phyloP scores from a whole-genome alignment of 2,888 invertebrate species.

The Meghimatium bilineatum region DNA sequence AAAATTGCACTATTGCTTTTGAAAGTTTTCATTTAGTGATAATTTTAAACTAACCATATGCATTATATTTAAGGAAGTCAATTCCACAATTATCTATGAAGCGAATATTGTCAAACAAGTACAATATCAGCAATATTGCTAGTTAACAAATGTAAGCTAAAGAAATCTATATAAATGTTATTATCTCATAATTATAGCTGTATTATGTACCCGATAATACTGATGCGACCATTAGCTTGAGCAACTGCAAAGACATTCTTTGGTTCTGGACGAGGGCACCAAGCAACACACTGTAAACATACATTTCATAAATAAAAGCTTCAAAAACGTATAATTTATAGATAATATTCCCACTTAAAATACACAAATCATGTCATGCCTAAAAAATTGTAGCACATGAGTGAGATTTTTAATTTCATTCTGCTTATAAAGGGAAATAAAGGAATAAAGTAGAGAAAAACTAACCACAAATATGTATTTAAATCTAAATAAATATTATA shows the following conservation, averaged over 20 bases:
- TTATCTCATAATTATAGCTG: background rate
- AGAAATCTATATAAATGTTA: background rate
- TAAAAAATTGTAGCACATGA: background rate
- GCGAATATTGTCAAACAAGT: background rate
- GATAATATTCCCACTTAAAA: constrained; percentile 5
- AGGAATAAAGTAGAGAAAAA: too few species aligned
- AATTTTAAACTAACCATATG: background rate
- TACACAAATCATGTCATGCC: background rate
- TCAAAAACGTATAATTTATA: background rate
- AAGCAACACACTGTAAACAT: constrained; percentile 84
- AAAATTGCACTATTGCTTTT: background rate
- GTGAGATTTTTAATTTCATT: too few species aligned
- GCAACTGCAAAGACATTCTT: constrained; percentile 92
- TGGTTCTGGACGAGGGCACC: constrained; percentile 86
- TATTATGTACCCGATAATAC: constrained; percentile 81
- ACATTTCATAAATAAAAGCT: background rate
- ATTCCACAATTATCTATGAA: background rate
- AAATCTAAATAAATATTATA: too few species aligned
- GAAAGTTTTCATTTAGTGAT: background rate
- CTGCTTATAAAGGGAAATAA: too few species aligned
- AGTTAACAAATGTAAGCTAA: background rate
- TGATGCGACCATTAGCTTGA: constrained; percentile 91
- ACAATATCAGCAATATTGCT: background rate
- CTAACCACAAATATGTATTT: too few species aligned
- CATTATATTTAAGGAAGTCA: background rate